Evolutionary conservation across 2,797 vertebrate species (phyloP), one percentile per base, ranked within the genome.

Genomic region (Morus bassanus): DNA sequence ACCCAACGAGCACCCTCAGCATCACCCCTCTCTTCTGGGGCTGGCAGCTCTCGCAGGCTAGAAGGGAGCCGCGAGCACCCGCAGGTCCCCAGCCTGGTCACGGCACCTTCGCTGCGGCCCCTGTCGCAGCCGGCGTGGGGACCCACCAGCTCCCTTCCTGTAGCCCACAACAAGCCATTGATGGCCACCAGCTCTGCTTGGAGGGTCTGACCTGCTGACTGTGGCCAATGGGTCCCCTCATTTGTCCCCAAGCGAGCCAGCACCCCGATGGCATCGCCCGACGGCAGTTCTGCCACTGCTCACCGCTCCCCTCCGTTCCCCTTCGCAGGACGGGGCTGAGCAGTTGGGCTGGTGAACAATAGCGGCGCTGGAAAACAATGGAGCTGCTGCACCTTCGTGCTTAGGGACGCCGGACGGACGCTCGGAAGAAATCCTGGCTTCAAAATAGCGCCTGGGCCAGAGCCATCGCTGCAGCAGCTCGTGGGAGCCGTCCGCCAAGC

Each of bases 311-410:
- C 22, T 24, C 28, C 63, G 12, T 7, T 64, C 31, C 69, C 85
- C 65, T 24, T 6, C 0, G 28, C 91, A 92, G 96, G 93, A 75
- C 30, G 53, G 82, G 35, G 72, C 83, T 53, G 82, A 95, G 75
- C 76, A 2, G 1, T 16, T 6, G 88, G 82, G 75, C 41, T 2
- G 85, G 33, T 3, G 86, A 93, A 96, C 96, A 96, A 96, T 95
- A 95, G 96, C 65, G 13, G 65, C 23, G 33, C 92, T 35, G 89
- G 78, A 81, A 86, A 89, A 96, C 96, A 96, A 96, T 96, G 93
- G 91, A 68, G 69, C 74, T 4, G 87, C 95, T 6, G 70, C 89
- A 56, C 45, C 78, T 75, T 19, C 11, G 28, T 8, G 70, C 85
- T 3, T 95, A 95, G 90, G 33, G 90, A 65, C 60, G 12, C 73